phyloP scores from a whole-genome alignment of 1,140 invertebrate genomes.

The Euglossa dilemma region DNA sequence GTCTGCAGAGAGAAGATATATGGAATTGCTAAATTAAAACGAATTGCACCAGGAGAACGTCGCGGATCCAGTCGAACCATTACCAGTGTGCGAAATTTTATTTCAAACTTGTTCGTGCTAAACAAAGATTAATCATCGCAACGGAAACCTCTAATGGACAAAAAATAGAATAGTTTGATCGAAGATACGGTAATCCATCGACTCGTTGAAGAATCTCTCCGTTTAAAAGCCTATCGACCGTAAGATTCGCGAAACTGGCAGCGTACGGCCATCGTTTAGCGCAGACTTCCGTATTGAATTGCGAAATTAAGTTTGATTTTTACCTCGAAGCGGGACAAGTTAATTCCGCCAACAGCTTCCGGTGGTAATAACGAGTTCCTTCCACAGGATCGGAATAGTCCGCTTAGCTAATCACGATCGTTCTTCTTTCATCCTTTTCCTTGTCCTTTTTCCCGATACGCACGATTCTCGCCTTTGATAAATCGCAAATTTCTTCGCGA shows the following conservation, averaged over 20 bases:
- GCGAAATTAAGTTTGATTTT: neutral
- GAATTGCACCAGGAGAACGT: neutral
- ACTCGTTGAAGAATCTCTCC: neutral
- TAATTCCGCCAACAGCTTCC: neutral
- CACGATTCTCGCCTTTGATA: neutral
- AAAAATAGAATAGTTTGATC: neutral
- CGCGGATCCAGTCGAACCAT: neutral
- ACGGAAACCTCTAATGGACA: neutral
- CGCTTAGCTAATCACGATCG: neutral
- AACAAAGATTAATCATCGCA: neutral
- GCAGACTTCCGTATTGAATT: neutral
- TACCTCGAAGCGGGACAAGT: neutral
- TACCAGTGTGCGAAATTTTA: neutral
- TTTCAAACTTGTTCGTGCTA: neutral
- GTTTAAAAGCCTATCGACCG: too few species aligned
- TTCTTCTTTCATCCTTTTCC: neutral
- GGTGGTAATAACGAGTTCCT: neutral
- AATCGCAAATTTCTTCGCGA: neutral
- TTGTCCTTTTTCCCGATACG: neutral
- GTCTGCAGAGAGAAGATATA: neutral
- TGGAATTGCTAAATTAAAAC: neutral
- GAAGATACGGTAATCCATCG: too few species aligned
- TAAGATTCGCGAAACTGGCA: neutral
- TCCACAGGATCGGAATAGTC: neutral
- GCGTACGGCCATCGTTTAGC: neutral